Base-by-base conservation (phyloP, 2,113 vertebrate species). In the Tringa solitaria region DNA sequence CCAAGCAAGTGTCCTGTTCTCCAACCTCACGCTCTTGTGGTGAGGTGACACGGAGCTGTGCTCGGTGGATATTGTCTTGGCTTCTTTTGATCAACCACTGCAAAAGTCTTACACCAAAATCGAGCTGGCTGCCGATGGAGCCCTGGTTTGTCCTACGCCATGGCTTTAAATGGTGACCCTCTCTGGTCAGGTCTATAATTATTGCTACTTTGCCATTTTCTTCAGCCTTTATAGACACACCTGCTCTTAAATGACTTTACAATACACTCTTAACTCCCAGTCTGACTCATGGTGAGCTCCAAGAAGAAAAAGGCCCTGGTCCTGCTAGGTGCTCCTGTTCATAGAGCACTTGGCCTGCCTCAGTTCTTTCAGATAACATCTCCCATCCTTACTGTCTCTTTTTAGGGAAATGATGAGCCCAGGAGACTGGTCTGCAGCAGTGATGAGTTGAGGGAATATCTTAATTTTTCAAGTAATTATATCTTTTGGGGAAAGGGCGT, bases 231-330 rank as follows among this genome's bases (percentile, higher is more conserved):
- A 20, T 23, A n/a, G 76, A 9, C 9, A 4, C 13, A 4, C 5
- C 17, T 63, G 13, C 37, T 53, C 51, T n/a, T 35, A 48, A 41
- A 30, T 28, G 18, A 7, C 37, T 35, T 30, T 28, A 10, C 1
- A 26, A 13, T 6, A 21, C 37, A 10, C 6, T 0, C 4, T 48
- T 8, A 1, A 6, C 28, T 74, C 41, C 35, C 46, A 15, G 0
- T 50, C 43, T 68, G 9, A 23, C 12, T 53, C 16, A 4, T 0
- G 11, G n/a, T 33, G 15, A 11, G 18, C 23, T 77, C 35, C 9
- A 4, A 69, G n/a, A 79, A 43, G n/a, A 15, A 85, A 43, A 63
- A 61, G 7, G 8, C 8, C 3, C 3, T 2, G 12, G 17, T 76
- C 30, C 30, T 69, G 48, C 51, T 50, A 18, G 21, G 16, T 45